Conservation (phyloP, 2,797 vertebrate species). For the Melanotaenia boesemani region DNA sequence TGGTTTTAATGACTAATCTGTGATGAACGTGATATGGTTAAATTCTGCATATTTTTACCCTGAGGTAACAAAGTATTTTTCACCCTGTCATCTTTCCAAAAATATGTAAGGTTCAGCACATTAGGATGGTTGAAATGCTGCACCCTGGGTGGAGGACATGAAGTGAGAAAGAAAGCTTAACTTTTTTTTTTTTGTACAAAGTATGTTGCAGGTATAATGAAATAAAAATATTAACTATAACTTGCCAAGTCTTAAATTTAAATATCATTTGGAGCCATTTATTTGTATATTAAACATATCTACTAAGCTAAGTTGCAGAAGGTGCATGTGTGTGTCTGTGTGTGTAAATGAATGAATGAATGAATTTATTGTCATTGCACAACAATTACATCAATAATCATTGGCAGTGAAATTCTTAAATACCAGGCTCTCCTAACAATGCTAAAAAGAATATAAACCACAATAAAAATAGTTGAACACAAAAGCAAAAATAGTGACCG, state of each 20-base stretch:
- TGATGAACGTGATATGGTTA: constrained; percentile 29
- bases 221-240: background rate
- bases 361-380: no score
- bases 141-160: background rate
- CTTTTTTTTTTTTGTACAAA: background rate
- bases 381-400: no score
- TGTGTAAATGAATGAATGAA: no score
- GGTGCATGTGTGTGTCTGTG: no score
- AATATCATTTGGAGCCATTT: no score
- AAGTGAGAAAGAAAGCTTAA: background rate
- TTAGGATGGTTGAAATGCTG: background rate
- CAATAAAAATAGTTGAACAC: no score
- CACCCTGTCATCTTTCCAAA: background rate
- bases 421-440: no score
- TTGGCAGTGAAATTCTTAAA: no score
- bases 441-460: no score
- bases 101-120: background rate
- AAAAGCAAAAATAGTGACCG: no score
- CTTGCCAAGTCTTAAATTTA: background rate
- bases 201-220: background rate
- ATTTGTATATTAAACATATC: no score
- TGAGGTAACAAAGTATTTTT: constrained; percentile 4
- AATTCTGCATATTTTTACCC: constrained; percentile 2
- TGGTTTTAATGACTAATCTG: constrained; percentile 1
- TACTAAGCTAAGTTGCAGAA: no score